Percentiles rank a stretch among this genome's conserved stretches.
phyloP scores from a whole-genome alignment of 2,113 vertebrate species.

The Charadrius vociferus region DNA sequence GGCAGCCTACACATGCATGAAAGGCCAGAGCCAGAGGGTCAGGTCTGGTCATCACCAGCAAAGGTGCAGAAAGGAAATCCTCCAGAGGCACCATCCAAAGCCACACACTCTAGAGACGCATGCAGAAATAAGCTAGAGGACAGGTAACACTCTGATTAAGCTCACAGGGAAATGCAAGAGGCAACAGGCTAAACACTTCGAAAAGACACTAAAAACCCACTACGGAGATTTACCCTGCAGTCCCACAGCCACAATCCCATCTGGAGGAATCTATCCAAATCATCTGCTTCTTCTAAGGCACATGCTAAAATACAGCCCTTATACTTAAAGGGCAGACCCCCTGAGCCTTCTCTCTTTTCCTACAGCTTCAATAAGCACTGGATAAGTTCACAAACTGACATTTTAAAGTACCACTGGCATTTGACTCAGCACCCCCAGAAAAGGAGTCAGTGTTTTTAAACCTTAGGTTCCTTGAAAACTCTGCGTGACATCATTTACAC shows the following conservation, averaged over 20 bases:
- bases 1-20: background rate
- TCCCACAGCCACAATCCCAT: background rate
- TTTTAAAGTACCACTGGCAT: background rate
- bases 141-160: background rate
- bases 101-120: fast-evolving
- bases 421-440: background rate
- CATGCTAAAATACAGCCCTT: background rate
- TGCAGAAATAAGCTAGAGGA: background rate
- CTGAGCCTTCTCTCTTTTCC: background rate
- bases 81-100: background rate
- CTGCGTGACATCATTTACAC: background rate
- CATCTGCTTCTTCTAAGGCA: background rate
- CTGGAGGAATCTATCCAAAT: background rate
- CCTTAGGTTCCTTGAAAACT: background rate
- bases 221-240: background rate
- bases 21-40: background rate
- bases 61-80: background rate
- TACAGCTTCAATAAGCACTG: background rate
- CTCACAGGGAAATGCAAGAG: background rate
- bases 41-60: background rate
- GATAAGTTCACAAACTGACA: background rate
- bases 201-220: background rate
- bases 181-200: background rate
- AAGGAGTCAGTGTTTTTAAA: background rate
- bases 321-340: background rate